Evolutionary conservation across 2,888 invertebrate genomes (phyloP).

Genomic region (Caenorhabditis auriculariae): DNA sequence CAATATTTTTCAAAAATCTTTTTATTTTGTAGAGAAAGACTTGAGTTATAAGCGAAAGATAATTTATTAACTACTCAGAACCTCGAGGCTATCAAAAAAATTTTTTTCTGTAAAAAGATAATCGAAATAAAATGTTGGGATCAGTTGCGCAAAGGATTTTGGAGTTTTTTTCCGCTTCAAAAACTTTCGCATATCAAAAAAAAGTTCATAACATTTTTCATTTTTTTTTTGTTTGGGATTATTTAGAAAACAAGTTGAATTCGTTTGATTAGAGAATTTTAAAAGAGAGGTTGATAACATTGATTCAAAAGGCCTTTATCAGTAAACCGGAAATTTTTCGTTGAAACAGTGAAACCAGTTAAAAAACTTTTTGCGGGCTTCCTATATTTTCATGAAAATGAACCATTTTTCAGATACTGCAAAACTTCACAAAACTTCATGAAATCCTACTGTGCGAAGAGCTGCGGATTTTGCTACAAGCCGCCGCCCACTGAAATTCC

Average conservation of each 20-base stretch:
- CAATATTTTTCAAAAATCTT: not conserved
- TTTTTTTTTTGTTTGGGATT: not conserved
- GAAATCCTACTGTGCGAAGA: slow-evolving; percentile 54
- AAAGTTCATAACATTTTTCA: no score
- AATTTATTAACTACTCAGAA: no score
- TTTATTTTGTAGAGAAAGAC: not conserved
- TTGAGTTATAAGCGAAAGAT: not conserved
- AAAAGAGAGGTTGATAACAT: no score
- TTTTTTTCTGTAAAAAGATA: no score
- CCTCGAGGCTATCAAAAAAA: no score
- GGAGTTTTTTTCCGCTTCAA: no score
- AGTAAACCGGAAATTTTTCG: no score
- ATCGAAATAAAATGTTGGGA: no score
- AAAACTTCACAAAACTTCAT: slow-evolving; percentile 50
- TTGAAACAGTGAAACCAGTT: no score
- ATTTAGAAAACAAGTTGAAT: not conserved
- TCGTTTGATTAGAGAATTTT: not conserved
- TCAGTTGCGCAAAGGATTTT: no score
- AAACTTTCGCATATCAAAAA: no score
- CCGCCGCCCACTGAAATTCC: slow-evolving; percentile 54
- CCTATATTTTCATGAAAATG: not conserved
- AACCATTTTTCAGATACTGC: slow-evolving; percentile 35
- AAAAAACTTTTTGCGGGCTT: not conserved
- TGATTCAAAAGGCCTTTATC: no score
- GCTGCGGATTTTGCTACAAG: slow-evolving; percentile 60